Conservation (phyloP, 2,888 invertebrate genomes). For the Notocelia uddmanniana region DNA sequence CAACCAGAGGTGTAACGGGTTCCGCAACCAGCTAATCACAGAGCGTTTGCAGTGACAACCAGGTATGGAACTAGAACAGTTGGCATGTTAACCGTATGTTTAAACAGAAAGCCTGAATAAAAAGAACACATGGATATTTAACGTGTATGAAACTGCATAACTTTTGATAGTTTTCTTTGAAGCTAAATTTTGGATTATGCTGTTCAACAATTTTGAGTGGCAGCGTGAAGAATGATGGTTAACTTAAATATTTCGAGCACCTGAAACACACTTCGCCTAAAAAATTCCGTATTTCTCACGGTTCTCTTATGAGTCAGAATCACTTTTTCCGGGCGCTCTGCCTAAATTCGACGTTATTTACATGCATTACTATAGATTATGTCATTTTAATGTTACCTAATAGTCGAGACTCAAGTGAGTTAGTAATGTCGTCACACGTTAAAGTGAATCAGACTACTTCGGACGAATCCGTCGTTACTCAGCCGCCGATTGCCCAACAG, state of each 20-base stretch:
- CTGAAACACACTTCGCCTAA: background rate
- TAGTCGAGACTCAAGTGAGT: background rate
- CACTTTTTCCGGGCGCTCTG: background rate
- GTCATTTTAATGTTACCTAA: conserved; percentile 16
- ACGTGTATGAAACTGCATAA: background rate
- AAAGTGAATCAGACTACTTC: conserved; percentile 62
- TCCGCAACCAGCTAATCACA: background rate
- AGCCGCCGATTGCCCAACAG: conserved; percentile 59
- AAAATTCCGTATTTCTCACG: conserved; percentile 13
- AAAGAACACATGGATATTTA: background rate
- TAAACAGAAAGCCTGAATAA: conserved; percentile 45
- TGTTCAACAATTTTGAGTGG: background rate
- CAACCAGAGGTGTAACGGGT: conserved; percentile 37
- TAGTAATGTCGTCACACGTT: conserved; percentile 58
- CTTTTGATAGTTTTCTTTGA: background rate
- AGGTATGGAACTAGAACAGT: conserved; percentile 19
- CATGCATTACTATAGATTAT: conserved; percentile 9
- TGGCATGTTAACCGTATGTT: conserved; percentile 9
- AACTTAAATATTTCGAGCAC: background rate
- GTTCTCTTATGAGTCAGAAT: conserved; percentile 2
- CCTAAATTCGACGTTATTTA: background rate
- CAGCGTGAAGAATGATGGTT: background rate
- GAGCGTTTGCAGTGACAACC: conserved; percentile 21
- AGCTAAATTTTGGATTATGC: background rate
- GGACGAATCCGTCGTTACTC: conserved; percentile 60